Conservation (phyloP, 2,797 vertebrate genomes). For the Syngnathus rostellatus region DNA sequence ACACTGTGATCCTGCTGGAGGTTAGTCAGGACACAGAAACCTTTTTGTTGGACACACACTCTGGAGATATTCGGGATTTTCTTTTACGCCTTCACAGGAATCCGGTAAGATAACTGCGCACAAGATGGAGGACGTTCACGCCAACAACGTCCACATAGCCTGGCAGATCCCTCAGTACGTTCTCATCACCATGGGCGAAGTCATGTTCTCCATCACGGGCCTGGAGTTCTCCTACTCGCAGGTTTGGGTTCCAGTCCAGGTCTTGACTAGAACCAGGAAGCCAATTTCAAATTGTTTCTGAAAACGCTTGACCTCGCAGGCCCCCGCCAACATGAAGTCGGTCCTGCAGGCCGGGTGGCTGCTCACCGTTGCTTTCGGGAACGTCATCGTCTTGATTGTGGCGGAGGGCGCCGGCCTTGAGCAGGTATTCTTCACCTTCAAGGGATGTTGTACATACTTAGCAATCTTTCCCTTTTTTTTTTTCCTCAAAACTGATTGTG, state of each 20-base stretch:
- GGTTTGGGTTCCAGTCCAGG: conserved; percentile 36
- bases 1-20: conserved; percentile 74
- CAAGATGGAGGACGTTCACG: conserved; percentile 75
- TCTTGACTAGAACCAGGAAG: neutral
- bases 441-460: too few species aligned
- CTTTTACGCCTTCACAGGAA: conserved; percentile 44
- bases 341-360: conserved; percentile 95
- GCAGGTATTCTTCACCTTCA: conserved; percentile 72
- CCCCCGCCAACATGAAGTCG: conserved; percentile 93
- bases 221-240: conserved; percentile 97
- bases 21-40: conserved; percentile 70
- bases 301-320: conserved; percentile 59
- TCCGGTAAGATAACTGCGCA: conserved; percentile 23
- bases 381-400: conserved; percentile 89
- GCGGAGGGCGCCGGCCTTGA: conserved; percentile 84
- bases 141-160: conserved; percentile 79
- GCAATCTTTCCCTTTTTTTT: too few species aligned
- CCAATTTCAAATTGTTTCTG: neutral
- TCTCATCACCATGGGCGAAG: conserved; percentile 84
- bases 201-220: conserved; percentile 95
- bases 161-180: conserved; percentile 93
- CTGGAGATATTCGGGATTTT: neutral
- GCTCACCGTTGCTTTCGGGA: conserved; percentile 89
- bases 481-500: too few species aligned
- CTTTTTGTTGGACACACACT: too few species aligned